Evolutionary conservation across 2,888 invertebrate species (phyloP), one percentile per base, ranked within the genome.

Genomic region (Drosophila multiciliata): DNA sequence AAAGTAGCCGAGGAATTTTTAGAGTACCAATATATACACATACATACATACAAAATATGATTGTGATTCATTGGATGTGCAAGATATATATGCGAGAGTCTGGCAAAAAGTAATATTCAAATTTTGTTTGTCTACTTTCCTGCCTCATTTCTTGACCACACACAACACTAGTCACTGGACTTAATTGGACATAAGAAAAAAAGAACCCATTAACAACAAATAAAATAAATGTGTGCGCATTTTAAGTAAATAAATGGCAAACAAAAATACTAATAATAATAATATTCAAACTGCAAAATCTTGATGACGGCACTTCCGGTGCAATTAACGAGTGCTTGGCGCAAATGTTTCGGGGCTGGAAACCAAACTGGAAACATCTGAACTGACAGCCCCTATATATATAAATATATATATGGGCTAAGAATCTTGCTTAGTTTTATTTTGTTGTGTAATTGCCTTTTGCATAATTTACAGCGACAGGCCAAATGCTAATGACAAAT

Each of bases 291-390:
- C 50, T 66, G 68, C 42, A 67, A 67, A 71, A 69, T 67, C 73
- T 71, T 72, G 67, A 75, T 85, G 90, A 85, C 77, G 80, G 74
- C 85, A 87, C 86, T 85, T 85, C 85, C 85, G 86, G 80, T 77
- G 85, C 88, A 82, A 87, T 85, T 89, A 89, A 73, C 67, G 33
- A 65, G 62, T 38, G 49, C 32, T 35, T 49, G 40, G 8, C 40
- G 26, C 69, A 66, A 79, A 74, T 73, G 72, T 66, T 65, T 68
- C 60, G 64, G 26, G 59, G 36, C 73, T 82, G 83, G 65, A 68
- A 74, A 57, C 67, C 55, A 61, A 74, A 64, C 59, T 74, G 67
- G 59, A 74, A 54, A 40, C 42, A 61, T 36, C 42, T 36, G 9
- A 66, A 26, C 55, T 65, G 72, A 73, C 73, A 65, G 55, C 33